Evolutionary conservation across 2,113 vertebrate genomes (phyloP), one percentile per base, ranked within the genome.

Genomic region (Silurus asotus): DNA sequence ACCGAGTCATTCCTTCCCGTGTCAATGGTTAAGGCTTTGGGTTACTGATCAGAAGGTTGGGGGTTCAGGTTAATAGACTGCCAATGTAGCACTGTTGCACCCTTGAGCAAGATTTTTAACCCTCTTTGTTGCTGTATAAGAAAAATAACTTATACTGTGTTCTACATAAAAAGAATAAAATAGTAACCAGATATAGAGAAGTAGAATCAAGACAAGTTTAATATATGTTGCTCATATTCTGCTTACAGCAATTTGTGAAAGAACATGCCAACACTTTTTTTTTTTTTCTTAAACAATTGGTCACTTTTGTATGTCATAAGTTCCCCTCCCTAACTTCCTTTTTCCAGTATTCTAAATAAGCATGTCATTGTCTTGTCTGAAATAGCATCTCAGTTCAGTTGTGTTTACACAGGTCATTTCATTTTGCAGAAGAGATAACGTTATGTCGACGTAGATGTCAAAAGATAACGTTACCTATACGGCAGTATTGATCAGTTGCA

Each of bases 261-360:
- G 20, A 75, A 59, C 61, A 3, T 4, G 20, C 79, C 13, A 11
- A 64, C 15, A 20, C 11, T 55, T 49, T 58, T 84, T 65, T 55
- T 1, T n/a, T 70, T 20, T 13, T 61, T 72, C 20, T 56, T 1
- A 77, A 59, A 37, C 55, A 48, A 19, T 61, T 76, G n/a, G 45
- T 59, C 55, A 19, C 25, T 77, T 77, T 75, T 79, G 75, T 61
- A 56, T 11, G 56, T 25, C 80, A 64, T 61, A 76, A 72, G 78
- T 81, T 86, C 78, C 37, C 37, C 85, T 74, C 58, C 6, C n/a
- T 64, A 64, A 65, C 64, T 89, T 89, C 88, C 82, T 81, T 77
- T 87, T 89, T 86, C 48, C 48, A 53, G 56, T 67, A 83, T 58
- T 76, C 8, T 61, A 28, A 49, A 86, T 76, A 80, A 72, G 58